Percentiles rank a stretch among this genome's conserved stretches.
Evolutionary conservation across 2,797 vertebrate species (phyloP).

Genomic region (Champsocephalus gunnari): DNA sequence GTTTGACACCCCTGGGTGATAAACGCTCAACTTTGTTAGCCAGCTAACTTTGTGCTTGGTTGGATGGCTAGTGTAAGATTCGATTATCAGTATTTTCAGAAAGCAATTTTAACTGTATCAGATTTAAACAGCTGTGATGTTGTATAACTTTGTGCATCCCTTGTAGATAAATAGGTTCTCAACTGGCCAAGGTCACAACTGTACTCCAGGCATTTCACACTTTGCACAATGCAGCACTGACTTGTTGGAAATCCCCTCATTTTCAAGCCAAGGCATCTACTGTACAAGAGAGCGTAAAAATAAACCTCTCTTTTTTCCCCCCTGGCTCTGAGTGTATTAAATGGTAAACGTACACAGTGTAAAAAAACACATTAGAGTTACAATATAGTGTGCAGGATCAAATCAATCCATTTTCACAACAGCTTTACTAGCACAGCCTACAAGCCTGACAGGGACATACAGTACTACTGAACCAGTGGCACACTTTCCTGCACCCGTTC

Average conservation of each 20-base stretch:
- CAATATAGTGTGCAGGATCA: conserved; percentile 40
- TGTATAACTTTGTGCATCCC: conserved; percentile 3
- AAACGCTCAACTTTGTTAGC: too few species aligned
- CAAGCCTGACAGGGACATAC: conserved; percentile 21
- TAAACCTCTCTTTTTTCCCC: conserved; percentile 22
- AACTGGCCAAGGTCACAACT: conserved; percentile 3
- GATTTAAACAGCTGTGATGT: not conserved
- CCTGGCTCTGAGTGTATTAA: conserved; percentile 16
- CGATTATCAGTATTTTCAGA: not conserved
- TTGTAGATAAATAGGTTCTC: conserved; percentile 3
- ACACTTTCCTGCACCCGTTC: conserved; percentile 25
- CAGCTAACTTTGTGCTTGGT: conserved; percentile 7
- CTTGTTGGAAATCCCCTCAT: conserved; percentile 46
- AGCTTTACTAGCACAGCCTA: conserved; percentile 44
- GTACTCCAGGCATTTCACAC: conserved; percentile 35
- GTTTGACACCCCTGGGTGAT: too few species aligned
- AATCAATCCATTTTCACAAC: conserved; percentile 59
- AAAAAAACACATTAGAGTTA: conserved; percentile 24
- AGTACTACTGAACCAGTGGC: conserved; percentile 30
- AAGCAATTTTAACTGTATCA: conserved; percentile 11
- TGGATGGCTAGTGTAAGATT: not conserved
- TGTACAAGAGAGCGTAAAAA: conserved; percentile 15
- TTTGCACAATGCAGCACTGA: conserved; percentile 11
- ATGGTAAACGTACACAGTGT: conserved; percentile 31
- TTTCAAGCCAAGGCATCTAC: conserved; percentile 29